Conservation (phyloP, 2,113 vertebrate genomes). For the Pan troglodytes region NHGRI_mPanTro3-v2.1_pri NC_072410.2:91792001-91792500, state of each 20-base stretch:
- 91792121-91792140: not conserved
- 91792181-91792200: not conserved
- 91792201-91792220: not conserved
- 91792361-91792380: not conserved
- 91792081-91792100: not conserved
- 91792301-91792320: not conserved
- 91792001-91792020: not conserved
- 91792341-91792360: not conserved
- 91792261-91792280: not conserved
- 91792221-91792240: not conserved
- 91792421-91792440: not conserved
- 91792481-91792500: not conserved
- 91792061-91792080: not conserved
- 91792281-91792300: not conserved
- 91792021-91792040: not conserved
- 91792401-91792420: not conserved
- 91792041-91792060: not conserved
- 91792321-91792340: not conserved
- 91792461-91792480: not conserved
- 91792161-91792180: not conserved
- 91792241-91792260: not conserved
- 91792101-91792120: not conserved
- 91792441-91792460: not conserved
- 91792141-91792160: no score
- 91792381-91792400: not conserved